phyloP scores from a whole-genome alignment of 2,888 invertebrate species.

The Polydrusus tereticollis region DNA sequence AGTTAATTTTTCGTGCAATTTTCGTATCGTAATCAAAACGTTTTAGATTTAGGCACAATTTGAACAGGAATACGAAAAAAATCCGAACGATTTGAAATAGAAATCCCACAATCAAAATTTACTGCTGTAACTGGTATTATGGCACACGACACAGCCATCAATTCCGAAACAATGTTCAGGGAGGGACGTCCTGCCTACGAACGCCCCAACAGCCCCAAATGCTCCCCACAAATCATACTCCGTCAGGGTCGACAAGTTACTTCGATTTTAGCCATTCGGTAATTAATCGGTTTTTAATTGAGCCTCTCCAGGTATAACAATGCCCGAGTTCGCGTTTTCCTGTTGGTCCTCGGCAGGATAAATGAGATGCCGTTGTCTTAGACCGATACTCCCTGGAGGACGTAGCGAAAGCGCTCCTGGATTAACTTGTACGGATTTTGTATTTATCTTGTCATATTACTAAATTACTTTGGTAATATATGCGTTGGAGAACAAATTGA shows the following conservation, averaged over 20 bases:
- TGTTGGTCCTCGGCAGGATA: conserved; percentile 57
- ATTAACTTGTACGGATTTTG: conserved; percentile 63
- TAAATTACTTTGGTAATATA: conserved; percentile 61
- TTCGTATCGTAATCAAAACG: too few relatives aligned
- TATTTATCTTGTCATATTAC: conserved; percentile 67
- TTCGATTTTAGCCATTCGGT: conserved; percentile 64
- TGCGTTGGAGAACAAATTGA: conserved; percentile 41
- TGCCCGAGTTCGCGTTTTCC: conserved; percentile 32
- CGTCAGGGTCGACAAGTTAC: conserved; percentile 62
- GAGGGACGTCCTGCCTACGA: conserved; percentile 8
- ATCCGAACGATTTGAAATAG: neutral
- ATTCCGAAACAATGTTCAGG: conserved; percentile 29
- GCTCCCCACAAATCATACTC: conserved; percentile 63
- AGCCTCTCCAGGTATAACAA: conserved; percentile 57
- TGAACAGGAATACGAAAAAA: neutral
- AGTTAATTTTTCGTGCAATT: too few relatives aligned
- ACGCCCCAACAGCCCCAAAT: conserved; percentile 51
- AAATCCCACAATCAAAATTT: neutral
- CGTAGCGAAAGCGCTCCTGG: conserved; percentile 57
- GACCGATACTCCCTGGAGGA: conserved; percentile 63
- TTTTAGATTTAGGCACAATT: too few relatives aligned
- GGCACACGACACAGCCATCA: conserved; percentile 1
- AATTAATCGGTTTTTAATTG: conserved; percentile 67
- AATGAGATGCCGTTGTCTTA: conserved; percentile 63
- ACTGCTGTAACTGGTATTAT: neutral